A percentile compares a stretch with the other conserved stretches of the same genome.
phyloP scores from a whole-genome alignment of 2,888 invertebrate genomes.

The Bombylius discolor region DNA sequence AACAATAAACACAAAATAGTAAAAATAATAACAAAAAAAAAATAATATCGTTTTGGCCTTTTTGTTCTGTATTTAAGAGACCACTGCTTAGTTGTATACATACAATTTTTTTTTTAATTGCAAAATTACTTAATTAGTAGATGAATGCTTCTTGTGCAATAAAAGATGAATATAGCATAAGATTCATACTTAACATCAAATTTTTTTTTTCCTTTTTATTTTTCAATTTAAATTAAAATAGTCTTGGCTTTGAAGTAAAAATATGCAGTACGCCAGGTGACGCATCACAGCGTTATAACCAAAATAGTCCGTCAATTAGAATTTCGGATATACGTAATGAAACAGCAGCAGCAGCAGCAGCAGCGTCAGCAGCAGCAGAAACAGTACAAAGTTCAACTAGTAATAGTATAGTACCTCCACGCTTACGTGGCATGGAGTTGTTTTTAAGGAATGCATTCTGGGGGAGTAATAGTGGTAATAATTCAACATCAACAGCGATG shows the following conservation, averaged over 20 bases:
- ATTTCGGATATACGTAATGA: background rate
- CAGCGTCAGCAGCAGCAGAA: conserved; percentile 6
- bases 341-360: conserved; percentile 7
- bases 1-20: too few relatives aligned
- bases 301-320: conserved; percentile 15
- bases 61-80: conserved; percentile 12
- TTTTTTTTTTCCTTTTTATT: background rate
- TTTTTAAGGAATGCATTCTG: conserved; percentile 22
- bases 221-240: conserved; percentile 10
- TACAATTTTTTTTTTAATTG: too few relatives aligned
- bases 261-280: conserved; percentile 31
- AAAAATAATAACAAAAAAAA: too few relatives aligned
- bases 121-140: too few relatives aligned
- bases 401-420: conserved; percentile 21
- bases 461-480: conserved; percentile 11
- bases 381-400: conserved; percentile 15
- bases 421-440: conserved; percentile 20
- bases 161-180: too few relatives aligned
- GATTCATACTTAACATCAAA: too few relatives aligned
- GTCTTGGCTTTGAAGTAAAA: conserved; percentile 28
- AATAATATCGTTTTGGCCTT: conserved; percentile 8
- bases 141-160: too few relatives aligned
- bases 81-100: too few relatives aligned
- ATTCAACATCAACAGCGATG: background rate
- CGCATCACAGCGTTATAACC: conserved; percentile 20